Percentiles rank a stretch among this genome's conserved stretches.
Evolutionary conservation across 2,797 vertebrate genomes (phyloP).

Genomic region (Schizopygopsis pylzovi): DNA sequence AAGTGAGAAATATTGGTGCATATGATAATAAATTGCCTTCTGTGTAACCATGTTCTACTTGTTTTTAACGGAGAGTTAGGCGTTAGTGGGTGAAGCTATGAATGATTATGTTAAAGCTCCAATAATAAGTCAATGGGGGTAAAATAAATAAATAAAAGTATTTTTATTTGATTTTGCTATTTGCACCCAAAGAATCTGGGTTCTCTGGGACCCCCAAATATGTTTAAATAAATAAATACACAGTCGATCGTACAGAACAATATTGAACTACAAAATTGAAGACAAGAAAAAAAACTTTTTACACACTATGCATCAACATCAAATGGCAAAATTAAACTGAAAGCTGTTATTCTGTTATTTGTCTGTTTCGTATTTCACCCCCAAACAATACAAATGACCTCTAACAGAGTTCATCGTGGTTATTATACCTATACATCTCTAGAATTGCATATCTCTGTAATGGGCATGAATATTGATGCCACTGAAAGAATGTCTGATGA

Average conservation of each 20-base stretch:
- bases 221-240: neutral
- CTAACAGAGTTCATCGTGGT: conserved; percentile 55
- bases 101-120: neutral
- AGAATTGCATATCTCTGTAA: conserved; percentile 48
- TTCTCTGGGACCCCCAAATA: neutral
- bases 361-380: neutral
- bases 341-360: conserved; percentile 16
- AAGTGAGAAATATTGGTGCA: neutral
- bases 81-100: neutral
- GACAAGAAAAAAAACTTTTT: neutral
- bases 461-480: conserved; percentile 63
- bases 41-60: neutral
- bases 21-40: neutral
- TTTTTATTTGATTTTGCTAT: neutral
- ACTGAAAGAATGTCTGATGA: conserved; percentile 53
- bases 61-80: neutral
- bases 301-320: neutral
- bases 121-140: neutral
- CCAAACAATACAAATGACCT: conserved; percentile 50
- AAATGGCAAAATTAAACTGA: neutral
- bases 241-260: neutral
- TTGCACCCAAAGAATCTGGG: neutral
- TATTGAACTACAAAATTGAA: neutral
- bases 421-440: conserved; percentile 61
- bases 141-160: neutral